A percentile compares a stretch with the other conserved stretches of the same genome.
Conservation (phyloP, 2,797 vertebrate genomes). For the Coranthus polyacanthus region DNA sequence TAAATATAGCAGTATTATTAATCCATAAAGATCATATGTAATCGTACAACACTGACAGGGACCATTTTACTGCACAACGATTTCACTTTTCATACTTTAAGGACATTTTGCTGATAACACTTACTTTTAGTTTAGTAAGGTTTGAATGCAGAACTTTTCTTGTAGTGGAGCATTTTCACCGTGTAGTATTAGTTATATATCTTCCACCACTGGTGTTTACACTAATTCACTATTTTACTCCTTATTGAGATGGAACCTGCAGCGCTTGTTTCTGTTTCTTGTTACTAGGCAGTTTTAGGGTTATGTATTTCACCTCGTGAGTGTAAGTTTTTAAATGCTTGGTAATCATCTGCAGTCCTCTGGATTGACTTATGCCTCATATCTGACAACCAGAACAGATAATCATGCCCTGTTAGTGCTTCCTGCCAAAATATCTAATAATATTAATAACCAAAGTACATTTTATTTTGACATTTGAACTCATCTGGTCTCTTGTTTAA, state of each 20-base stretch:
- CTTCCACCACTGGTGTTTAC: constrained; percentile 23
- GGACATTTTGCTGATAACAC: too few species aligned
- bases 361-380: constrained; percentile 25
- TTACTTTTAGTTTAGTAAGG: too few species aligned
- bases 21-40: too few species aligned
- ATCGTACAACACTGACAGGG: too few species aligned
- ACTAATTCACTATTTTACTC: constrained; percentile 21
- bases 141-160: too few species aligned
- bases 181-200: too few species aligned
- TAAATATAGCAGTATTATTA: too few species aligned
- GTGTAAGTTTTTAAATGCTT: constrained; percentile 16
- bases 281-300: too few species aligned
- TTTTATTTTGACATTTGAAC: constrained; percentile 22
- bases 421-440: constrained; percentile 26
- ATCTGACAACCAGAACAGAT: constrained; percentile 22
- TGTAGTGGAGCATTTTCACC: too few species aligned
- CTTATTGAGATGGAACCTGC: constrained; percentile 26
- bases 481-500: constrained; percentile 31
- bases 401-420: constrained; percentile 8
- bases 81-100: too few species aligned
- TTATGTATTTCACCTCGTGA: neutral
- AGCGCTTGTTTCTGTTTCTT: constrained; percentile 1
- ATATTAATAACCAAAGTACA: constrained; percentile 17
- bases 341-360: constrained; percentile 23
- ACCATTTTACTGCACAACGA: too few species aligned